Conservation (phyloP, 1,140 invertebrate species). For the Sipha flava region DNA sequence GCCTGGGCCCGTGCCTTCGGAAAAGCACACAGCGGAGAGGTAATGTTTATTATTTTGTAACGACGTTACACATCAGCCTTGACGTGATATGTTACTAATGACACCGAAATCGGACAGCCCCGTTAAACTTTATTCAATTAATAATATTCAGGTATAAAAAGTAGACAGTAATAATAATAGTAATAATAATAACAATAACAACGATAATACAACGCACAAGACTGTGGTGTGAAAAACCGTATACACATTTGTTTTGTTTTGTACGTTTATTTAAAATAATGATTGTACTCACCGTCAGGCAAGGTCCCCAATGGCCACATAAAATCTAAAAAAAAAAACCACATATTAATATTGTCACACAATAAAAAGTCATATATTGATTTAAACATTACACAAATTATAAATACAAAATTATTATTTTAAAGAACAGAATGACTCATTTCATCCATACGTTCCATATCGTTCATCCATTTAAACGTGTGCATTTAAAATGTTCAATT, state of each 20-base stretch:
- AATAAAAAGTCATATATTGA: not conserved
- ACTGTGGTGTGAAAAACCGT: not conserved
- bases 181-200: not conserved
- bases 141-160: constrained; percentile 1
- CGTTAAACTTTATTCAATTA: constrained; percentile 24
- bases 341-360: not conserved
- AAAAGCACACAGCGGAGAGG: not conserved
- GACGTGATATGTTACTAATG: constrained; percentile 25
- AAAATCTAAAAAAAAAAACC: constrained; percentile 82
- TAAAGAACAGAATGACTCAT: not conserved
- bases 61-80: constrained; percentile 17
- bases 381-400: not conserved
- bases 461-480: not conserved
- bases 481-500: not conserved
- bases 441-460: not conserved
- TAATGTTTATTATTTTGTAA: constrained; percentile 30
- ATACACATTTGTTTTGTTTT: not conserved
- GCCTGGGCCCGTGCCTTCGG: not conserved
- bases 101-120: constrained; percentile 2
- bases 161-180: not conserved
- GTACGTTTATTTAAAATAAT: not conserved
- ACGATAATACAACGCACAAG: not conserved
- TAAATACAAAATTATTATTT: not conserved
- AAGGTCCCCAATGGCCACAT: constrained; percentile 95
- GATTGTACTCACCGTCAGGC: constrained; percentile 76